These are phyloP conservation scores for Sebastes paucispinis DNA, from an alignment of 2,797 vertebrate genomes.

Conservation along the genomic window DNA sequence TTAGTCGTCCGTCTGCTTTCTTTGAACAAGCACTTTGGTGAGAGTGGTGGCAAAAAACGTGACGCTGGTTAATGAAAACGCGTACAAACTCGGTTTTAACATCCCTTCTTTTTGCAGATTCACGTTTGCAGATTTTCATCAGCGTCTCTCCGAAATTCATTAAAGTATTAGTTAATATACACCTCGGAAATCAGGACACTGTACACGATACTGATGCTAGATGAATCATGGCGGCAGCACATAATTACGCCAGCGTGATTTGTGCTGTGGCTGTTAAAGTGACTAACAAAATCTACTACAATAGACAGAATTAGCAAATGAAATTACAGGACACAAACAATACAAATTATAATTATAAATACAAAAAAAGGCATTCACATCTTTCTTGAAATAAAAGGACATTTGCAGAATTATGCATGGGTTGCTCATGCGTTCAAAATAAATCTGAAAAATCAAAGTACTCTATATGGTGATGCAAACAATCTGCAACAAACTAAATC, in stretches of 20 bases:
- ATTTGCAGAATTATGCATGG: conserved; percentile 14
- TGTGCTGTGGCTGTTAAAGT: conserved; percentile 52
- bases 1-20: conserved; percentile 70
- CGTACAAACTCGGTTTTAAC: conserved; percentile 54
- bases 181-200: conserved; percentile 34
- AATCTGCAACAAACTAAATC: conserved; percentile 16
- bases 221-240: conserved; percentile 52
- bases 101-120: conserved; percentile 81
- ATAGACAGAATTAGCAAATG: conserved; percentile 10
- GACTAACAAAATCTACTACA: conserved; percentile 39
- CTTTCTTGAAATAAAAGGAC: conserved; percentile 39
- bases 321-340: conserved; percentile 45
- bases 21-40: conserved; percentile 87
- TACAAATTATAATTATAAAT: conserved; percentile 47
- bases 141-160: conserved; percentile 38
- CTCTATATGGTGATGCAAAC: conserved; percentile 29
- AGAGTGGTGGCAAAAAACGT: conserved; percentile 78
- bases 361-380: conserved; percentile 35
- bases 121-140: conserved; percentile 79
- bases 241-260: conserved; percentile 75
- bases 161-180: conserved; percentile 44
- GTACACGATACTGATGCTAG: conserved; percentile 30
- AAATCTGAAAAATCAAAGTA: conserved; percentile 31
- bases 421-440: conserved; percentile 23
- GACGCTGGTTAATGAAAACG: conserved; percentile 68